Conservation (phyloP, 2,888 invertebrate genomes). For the Sialis fuliginosa region DNA sequence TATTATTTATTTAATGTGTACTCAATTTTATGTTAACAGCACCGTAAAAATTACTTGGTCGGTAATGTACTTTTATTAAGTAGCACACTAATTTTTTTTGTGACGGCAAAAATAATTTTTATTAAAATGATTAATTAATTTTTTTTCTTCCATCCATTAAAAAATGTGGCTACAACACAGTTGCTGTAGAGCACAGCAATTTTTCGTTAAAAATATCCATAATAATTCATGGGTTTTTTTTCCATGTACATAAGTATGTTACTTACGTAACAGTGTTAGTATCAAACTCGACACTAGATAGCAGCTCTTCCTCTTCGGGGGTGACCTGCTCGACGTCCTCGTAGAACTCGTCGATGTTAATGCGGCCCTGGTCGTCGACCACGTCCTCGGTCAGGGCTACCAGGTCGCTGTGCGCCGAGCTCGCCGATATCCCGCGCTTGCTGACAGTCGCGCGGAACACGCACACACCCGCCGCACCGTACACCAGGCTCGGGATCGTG, state of each 20-base stretch:
- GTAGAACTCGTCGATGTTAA: constrained; percentile 23
- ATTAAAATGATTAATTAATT: too few relatives aligned
- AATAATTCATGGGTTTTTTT: too few relatives aligned
- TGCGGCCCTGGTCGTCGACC: constrained; percentile 17
- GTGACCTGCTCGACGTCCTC: constrained; percentile 25
- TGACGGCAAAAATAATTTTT: too few relatives aligned
- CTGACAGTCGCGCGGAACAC: constrained; percentile 12
- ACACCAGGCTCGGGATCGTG: constrained; percentile 26
- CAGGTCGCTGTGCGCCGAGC: constrained; percentile 24
- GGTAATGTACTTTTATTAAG: too few relatives aligned
- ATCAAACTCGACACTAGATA: constrained; percentile 23
- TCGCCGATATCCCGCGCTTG: constrained; percentile 15
- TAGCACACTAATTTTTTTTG: too few relatives aligned
- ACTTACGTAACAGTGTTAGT: constrained; percentile 19
- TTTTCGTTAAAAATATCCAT: too few relatives aligned
- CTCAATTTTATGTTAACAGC: too few relatives aligned
- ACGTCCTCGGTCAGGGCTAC: constrained; percentile 19
- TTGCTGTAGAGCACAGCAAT: too few relatives aligned
- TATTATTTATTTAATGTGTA: too few relatives aligned
- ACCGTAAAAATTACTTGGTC: too few relatives aligned
- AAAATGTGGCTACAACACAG: too few relatives aligned
- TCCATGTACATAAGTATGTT: background rate
- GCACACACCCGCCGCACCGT: constrained; percentile 20
- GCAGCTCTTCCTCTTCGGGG: constrained; percentile 27
- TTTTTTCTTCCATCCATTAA: too few relatives aligned